phyloP scores from a whole-genome alignment of 2,888 invertebrate genomes.

The Drosophila vallismaia region DNA sequence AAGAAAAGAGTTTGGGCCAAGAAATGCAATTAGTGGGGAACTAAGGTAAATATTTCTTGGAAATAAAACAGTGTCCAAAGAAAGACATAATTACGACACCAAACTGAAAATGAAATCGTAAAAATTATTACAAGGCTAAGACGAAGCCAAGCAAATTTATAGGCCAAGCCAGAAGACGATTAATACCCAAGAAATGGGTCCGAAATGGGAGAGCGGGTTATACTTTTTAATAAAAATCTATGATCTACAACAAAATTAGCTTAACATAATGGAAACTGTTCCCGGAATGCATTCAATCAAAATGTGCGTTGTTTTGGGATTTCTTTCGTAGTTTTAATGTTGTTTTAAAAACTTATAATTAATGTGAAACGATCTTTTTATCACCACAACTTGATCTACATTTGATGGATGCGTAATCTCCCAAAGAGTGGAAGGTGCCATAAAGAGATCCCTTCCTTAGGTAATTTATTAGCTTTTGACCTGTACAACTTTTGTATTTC shows the following conservation, averaged over 20 bases:
- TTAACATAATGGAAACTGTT: slow-evolving; percentile 73
- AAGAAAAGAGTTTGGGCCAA: slow-evolving; percentile 17
- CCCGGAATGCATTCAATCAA: slow-evolving; percentile 72
- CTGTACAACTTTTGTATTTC: slow-evolving; percentile 49
- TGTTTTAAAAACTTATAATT: slow-evolving; percentile 73
- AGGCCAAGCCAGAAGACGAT: slow-evolving; percentile 27
- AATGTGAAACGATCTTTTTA: slow-evolving; percentile 72
- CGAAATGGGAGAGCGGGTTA: neutral
- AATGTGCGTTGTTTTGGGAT: slow-evolving; percentile 55
- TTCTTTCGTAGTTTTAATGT: slow-evolving; percentile 65
- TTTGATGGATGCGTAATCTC: slow-evolving; percentile 45
- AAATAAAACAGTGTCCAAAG: slow-evolving; percentile 36
- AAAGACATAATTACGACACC: slow-evolving; percentile 63
- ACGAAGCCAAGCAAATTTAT: slow-evolving; percentile 35
- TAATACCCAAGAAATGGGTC: slow-evolving; percentile 18
- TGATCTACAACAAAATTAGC: slow-evolving; percentile 66
- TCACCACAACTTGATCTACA: slow-evolving; percentile 72
- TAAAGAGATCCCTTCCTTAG: slow-evolving; percentile 51
- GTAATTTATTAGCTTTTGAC: slow-evolving; percentile 72
- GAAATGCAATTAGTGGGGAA: slow-evolving; percentile 58
- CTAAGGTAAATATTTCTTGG: slow-evolving; percentile 46
- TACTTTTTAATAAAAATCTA: slow-evolving; percentile 34
- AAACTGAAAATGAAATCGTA: slow-evolving; percentile 36
- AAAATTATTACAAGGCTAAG: slow-evolving; percentile 39
- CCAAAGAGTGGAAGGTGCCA: slow-evolving; percentile 54